Percentiles rank a stretch among this genome's conserved stretches.
These are phyloP conservation scores for Pomatorhinus ruficollis DNA, from an alignment of 2,113 vertebrate genomes.

Conservation along the genomic window DNA sequence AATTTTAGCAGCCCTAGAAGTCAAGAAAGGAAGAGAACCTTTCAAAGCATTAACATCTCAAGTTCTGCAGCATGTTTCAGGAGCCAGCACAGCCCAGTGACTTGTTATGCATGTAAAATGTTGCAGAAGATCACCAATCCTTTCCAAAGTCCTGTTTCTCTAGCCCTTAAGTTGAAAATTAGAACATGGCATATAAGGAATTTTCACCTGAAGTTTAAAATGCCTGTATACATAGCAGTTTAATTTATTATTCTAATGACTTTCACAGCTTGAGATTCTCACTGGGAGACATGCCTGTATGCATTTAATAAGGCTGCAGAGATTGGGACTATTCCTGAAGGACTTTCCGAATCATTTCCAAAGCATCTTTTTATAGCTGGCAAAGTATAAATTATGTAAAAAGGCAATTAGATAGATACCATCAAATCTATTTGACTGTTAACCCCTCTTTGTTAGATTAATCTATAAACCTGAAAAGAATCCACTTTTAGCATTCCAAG, in stretches of 20 bases:
- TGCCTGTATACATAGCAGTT: conserved; percentile 67
- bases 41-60: background rate
- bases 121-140: background rate
- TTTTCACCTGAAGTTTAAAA: conserved; percentile 74
- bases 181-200: conserved; percentile 57
- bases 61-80: conserved; percentile 21
- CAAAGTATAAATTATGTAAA: conserved; percentile 67
- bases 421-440: conserved; percentile 51
- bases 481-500: conserved; percentile 29
- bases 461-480: conserved; percentile 53
- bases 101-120: conserved; percentile 41
- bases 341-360: conserved; percentile 66
- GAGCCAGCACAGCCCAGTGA: background rate
- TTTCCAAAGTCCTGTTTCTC: conserved; percentile 18
- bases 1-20: background rate
- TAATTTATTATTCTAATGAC: conserved; percentile 85
- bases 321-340: conserved; percentile 72
- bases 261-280: conserved; percentile 79
- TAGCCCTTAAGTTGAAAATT: conserved; percentile 54
- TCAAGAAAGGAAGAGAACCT: background rate
- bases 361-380: conserved; percentile 73
- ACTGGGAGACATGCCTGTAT: conserved; percentile 71
- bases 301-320: conserved; percentile 78
- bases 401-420: conserved; percentile 61
- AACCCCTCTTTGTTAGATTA: conserved; percentile 63